phyloP scores from a whole-genome alignment of 2,113 vertebrate genomes.

The Otus sunia region DNA sequence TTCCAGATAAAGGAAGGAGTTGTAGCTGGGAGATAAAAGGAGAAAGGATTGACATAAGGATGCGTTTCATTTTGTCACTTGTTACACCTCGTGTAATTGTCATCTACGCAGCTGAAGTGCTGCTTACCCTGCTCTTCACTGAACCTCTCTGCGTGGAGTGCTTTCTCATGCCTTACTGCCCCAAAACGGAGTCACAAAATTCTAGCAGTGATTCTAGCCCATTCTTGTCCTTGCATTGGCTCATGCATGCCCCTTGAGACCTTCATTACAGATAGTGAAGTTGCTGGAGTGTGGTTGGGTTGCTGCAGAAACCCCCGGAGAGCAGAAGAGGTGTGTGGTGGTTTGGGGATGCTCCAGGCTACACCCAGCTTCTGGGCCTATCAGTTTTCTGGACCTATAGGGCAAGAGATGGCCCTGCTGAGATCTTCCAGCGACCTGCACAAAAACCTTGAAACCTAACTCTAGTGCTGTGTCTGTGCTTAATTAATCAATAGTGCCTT shows the following conservation, averaged over 20 bases:
- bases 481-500: neutral
- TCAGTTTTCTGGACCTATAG: neutral
- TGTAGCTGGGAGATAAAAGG: neutral
- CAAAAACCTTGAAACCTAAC: neutral
- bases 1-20: neutral
- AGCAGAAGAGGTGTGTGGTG: neutral
- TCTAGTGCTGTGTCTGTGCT: neutral
- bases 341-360: neutral
- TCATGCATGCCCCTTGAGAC: neutral
- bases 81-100: neutral
- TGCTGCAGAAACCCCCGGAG: neutral
- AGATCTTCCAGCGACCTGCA: neutral
- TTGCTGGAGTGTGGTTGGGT: neutral
- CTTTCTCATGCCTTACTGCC: neutral
- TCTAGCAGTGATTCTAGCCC: rapidly evolving
- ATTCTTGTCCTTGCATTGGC: neutral
- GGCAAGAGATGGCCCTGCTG: neutral
- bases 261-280: neutral
- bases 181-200: neutral
- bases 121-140: neutral
- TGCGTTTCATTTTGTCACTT: neutral
- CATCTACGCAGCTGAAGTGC: neutral
- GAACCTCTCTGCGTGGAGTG: neutral
- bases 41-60: neutral
- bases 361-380: rapidly evolving